A percentile compares a stretch with the other conserved stretches of the same genome.
These are phyloP conservation scores for Hypercompe scribonia DNA, from an alignment of 2,888 invertebrate genomes.

Conservation along the genomic window DNA sequence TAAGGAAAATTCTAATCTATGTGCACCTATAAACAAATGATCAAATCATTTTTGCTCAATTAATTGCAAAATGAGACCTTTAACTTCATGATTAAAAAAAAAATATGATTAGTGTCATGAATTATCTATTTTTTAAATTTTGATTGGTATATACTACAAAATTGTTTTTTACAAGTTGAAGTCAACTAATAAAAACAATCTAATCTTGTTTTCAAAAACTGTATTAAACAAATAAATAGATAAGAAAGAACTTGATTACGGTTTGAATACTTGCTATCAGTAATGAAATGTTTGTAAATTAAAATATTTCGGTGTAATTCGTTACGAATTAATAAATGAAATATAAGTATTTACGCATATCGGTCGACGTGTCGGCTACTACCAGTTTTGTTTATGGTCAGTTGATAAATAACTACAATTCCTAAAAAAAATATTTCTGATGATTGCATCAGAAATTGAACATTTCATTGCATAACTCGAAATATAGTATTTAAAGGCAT, in stretches of 20 bases:
- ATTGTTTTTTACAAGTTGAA: background rate
- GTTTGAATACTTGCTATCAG: background rate
- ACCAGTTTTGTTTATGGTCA: background rate
- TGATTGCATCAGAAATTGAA: background rate
- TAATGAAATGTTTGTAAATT: background rate
- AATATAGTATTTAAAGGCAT: background rate
- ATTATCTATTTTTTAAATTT: background rate
- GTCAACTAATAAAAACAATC: background rate
- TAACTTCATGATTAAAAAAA: background rate
- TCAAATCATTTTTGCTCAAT: constrained; percentile 46
- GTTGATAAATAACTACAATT: background rate
- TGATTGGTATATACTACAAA: background rate
- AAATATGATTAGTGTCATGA: background rate
- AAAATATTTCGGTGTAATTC: background rate
- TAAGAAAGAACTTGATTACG: background rate
- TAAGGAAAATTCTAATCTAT: constrained; percentile 2
- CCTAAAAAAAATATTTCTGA: background rate
- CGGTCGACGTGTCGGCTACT: background rate
- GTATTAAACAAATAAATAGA: background rate
- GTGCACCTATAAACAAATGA: constrained; percentile 56
- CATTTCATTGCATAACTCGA: background rate
- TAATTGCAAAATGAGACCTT: background rate
- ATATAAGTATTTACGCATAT: background rate
- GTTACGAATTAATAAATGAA: background rate
- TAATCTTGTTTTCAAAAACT: background rate